These are phyloP conservation scores for Squalus acanthias DNA, from an alignment of 2,797 vertebrate species.

Conservation along the genomic window DNA sequence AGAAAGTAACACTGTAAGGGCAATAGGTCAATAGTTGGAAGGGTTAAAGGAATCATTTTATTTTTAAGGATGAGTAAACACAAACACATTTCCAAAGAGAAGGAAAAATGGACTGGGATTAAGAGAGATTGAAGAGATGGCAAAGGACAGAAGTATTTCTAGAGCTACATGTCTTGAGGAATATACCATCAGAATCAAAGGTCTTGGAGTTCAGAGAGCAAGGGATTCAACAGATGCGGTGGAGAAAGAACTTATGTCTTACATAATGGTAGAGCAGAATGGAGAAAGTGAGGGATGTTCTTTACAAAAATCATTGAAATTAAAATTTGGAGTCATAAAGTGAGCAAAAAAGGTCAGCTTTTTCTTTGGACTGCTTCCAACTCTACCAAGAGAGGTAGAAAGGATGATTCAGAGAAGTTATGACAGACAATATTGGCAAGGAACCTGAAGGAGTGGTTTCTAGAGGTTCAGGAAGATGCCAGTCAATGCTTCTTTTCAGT, in stretches of 20 bases:
- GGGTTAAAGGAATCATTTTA: background rate
- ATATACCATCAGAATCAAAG: background rate
- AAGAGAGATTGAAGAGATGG: background rate
- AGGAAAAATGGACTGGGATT: background rate
- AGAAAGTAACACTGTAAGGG: background rate
- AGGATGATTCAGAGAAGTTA: conserved; percentile 10
- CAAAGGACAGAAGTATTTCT: background rate
- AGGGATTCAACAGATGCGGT: background rate
- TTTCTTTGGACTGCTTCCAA: background rate
- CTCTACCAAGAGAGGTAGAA: background rate
- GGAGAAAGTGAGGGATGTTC: background rate
- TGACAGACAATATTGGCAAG: background rate
- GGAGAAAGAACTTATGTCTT: background rate
- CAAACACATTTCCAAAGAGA: background rate
- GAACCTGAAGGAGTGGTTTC: background rate
- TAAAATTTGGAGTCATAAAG: background rate
- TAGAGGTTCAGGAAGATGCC: background rate
- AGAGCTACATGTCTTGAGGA: background rate
- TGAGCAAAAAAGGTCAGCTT: background rate
- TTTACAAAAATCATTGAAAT: background rate
- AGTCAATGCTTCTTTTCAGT: background rate
- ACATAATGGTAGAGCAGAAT: background rate
- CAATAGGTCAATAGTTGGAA: background rate
- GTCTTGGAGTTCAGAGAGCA: background rate
- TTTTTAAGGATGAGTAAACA: background rate